phyloP scores from a whole-genome alignment of 2,797 vertebrate genomes.

The Phalanger gymnotis region DNA sequence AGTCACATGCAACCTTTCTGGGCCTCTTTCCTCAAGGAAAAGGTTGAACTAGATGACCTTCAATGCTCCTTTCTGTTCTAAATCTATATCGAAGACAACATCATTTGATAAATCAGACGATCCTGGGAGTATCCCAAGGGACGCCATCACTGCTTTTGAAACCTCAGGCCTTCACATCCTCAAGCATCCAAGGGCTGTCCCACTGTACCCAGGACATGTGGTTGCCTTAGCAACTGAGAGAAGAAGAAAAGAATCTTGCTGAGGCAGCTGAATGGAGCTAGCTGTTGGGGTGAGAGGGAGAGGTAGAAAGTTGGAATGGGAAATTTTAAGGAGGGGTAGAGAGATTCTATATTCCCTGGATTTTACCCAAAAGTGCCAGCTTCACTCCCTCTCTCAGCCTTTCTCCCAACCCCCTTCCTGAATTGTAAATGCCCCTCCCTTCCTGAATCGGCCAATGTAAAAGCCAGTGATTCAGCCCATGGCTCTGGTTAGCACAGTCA shows the following conservation, averaged over 20 bases:
- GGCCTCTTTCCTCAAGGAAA: not conserved
- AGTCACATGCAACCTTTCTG: not conserved
- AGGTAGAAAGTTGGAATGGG: not conserved
- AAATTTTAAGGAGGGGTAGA: not conserved
- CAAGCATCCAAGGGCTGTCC: not conserved
- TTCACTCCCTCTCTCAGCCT: not conserved
- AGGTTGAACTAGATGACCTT: not conserved
- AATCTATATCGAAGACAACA: not conserved
- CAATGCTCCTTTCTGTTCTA: not conserved
- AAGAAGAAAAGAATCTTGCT: conserved; percentile 2
- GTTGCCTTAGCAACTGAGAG: conserved; percentile 71
- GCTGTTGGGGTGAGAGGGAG: not conserved
- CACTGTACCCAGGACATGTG: not conserved
- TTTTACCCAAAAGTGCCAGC: not conserved
- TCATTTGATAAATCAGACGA: not conserved
- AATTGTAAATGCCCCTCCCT: not conserved
- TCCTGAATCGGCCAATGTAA: not conserved
- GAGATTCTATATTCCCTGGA: not conserved
- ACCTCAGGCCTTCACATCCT: not conserved
- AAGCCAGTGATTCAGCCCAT: not conserved
- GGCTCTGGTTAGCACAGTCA: not conserved
- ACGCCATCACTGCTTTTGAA: conserved; percentile 13
- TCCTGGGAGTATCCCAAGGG: not conserved
- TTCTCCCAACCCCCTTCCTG: not conserved
- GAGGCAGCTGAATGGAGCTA: conserved; percentile 46